Base-by-base conservation (phyloP, 2,888 invertebrate genomes). In the Chesias legatella region DNA sequence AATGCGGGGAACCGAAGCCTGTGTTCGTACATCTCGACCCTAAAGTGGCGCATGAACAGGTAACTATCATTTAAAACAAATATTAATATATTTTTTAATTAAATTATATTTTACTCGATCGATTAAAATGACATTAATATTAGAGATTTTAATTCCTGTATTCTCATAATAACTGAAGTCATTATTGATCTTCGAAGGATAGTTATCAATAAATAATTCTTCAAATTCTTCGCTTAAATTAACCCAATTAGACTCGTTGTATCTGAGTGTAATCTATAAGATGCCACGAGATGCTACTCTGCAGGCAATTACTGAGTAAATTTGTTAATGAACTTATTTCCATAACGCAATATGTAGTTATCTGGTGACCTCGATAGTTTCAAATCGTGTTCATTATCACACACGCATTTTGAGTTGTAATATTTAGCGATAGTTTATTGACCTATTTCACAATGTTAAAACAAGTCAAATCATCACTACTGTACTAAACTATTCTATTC, bases 1-100 rank as follows among this genome's bases (percentile, higher is more conserved):
- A 67, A 46, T 88, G 88, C 42, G 84, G 85, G 7, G 71, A 67
- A 7, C 86, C 88, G 4, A 80, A 78, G 53, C 84, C 84, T 21
- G 79, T 79, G 17, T 86, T 85, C 61, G 64, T 79, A 7, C 68
- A 72, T 35, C 59, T 88, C 25, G 70, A 72, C 9, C 67, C 72
- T 1, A 65, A 67, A 43, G 71, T 68, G 10, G 70, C 77, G 4
- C 75, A 81, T 42, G 72, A 82, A 53, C 75, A 79, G 79, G 86
- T 86, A 70, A 66, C 41, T 26, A 51, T 34, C 53, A 48, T 17
- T 25, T 11, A 29, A 17, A 17, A 9, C 9, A 11, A 17, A n/a
- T n/a, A n/a, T n/a, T n/a, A n/a, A n/a, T n/a, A n/a, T n/a, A n/a
- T n/a, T n/a, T n/a, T n/a, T n/a, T n/a, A n/a, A n/a, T n/a, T n/a